Conservation (phyloP, 2,888 invertebrate genomes). For the Drosophila hamatofila region DNA sequence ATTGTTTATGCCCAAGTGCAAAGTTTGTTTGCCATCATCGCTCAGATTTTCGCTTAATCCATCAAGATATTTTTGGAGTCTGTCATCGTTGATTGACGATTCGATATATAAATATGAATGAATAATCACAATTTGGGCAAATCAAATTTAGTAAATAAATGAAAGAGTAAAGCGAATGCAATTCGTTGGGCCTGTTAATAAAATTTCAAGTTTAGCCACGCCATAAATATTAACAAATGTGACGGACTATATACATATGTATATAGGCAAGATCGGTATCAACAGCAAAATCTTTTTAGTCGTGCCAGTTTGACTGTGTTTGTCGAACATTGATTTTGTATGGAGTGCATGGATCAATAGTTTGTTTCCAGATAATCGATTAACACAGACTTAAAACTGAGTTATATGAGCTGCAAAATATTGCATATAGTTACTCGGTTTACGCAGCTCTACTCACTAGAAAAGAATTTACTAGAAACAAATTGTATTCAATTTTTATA, state of each 20-base stretch:
- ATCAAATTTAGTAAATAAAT: constrained; percentile 4
- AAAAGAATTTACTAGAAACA: no score
- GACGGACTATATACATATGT: not conserved
- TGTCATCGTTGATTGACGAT: constrained; percentile 7
- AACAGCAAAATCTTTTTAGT: not conserved
- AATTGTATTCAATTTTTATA: no score
- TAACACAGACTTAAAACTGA: not conserved
- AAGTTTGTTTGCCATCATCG: constrained; percentile 29
- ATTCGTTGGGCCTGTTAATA: not conserved
- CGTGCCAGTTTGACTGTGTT: not conserved
- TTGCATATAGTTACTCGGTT: not conserved
- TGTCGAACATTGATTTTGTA: not conserved
- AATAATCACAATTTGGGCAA: not conserved
- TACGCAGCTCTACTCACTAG: not conserved
- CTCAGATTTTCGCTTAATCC: constrained; percentile 35
- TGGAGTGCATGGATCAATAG: not conserved
- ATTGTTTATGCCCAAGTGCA: constrained; percentile 3
- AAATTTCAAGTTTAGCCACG: not conserved
- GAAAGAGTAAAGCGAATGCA: not conserved
- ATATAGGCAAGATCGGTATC: not conserved
- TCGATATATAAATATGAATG: not conserved
- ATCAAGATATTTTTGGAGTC: constrained; percentile 24
- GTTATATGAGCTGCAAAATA: not conserved
- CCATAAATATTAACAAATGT: not conserved
- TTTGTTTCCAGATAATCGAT: not conserved